Base-by-base conservation (phyloP, 2,113 vertebrate species). In the Lethenteron reissneri region DNA sequence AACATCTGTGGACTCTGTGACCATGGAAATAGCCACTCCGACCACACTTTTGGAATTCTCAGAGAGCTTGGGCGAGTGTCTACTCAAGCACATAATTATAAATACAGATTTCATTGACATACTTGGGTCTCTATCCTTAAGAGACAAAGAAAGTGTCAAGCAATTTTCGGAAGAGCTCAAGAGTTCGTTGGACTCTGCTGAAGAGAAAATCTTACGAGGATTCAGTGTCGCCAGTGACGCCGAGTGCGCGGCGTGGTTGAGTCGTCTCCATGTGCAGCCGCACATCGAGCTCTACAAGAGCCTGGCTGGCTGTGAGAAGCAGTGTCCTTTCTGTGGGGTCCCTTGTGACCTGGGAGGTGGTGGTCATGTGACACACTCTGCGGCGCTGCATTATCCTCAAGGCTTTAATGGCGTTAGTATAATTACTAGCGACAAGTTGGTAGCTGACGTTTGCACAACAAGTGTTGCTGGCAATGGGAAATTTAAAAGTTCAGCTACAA, bases 321-420 rank as follows among this genome's bases (percentile, higher is more conserved):
- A 71, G n/a, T 73, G 73, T n/a, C 70, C 73, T n/a, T 73, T 71
- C 25, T 73, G 73, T 71, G 58, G 58, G 3, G 73, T 71, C 3
- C n/a, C 70, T 59, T 73, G 73, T 62, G 70, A 73, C 15, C 58
- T 19, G 57, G 70, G 70, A 11, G 56, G 41, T 12, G 58, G 11
- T n/a, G 56, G 12, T 3, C n/a, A 72, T 57, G 3, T 2, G n/a
- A 4, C 15, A 11, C 71, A 72, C 56, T 72, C 56, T 56, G 56
- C 25, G 56, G 17, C 60, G 15, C 71, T 56, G 58, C 71, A 72
- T 60, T n/a, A 12, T 9, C 71, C 71, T n/a, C 2, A 14, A 15
- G 25, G 1, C 1, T 21, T 21, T 21, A 3, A 21, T 21, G n/a
- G n/a, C n/a, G n/a, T 21, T 21, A 21, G 21, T 21, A n/a, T n/a